Conservation (phyloP, 2,888 invertebrate genomes). For the Beris chalybata region DNA sequence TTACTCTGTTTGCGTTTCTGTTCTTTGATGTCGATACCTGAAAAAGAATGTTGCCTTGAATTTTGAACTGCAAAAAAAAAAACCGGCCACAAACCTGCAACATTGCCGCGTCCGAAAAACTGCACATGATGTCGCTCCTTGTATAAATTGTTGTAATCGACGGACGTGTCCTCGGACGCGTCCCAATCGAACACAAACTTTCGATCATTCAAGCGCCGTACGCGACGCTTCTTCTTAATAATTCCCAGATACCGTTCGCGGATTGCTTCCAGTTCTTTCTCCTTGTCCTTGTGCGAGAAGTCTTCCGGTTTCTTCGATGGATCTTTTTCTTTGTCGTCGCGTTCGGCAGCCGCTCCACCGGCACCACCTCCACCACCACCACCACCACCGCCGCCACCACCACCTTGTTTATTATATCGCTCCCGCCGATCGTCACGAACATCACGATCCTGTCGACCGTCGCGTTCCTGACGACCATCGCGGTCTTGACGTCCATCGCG, state of each 20-base stretch:
- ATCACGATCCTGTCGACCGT: slow-evolving; percentile 55
- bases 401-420: slow-evolving; percentile 43
- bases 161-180: slow-evolving; percentile 96
- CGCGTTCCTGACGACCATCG: slow-evolving; percentile 55
- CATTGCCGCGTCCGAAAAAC: slow-evolving; percentile 96
- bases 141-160: slow-evolving; percentile 95
- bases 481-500: slow-evolving; percentile 58
- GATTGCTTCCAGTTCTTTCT: slow-evolving; percentile 92
- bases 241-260: slow-evolving; percentile 94
- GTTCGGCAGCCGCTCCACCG: slow-evolving; percentile 42
- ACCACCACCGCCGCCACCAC: slow-evolving; percentile 43
- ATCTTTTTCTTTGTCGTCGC: slow-evolving; percentile 63
- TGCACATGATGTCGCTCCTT: slow-evolving; percentile 97
- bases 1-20: slow-evolving; percentile 94
- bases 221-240: slow-evolving; percentile 88
- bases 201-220: slow-evolving; percentile 91
- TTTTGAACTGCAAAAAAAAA: neutral
- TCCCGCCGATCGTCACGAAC: slow-evolving; percentile 54
- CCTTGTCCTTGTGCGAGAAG: slow-evolving; percentile 74
- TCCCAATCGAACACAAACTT: slow-evolving; percentile 99
- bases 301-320: slow-evolving; percentile 49
- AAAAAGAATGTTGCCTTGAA: neutral
- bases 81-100: slow-evolving; percentile 63
- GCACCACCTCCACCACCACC: slow-evolving; percentile 43
- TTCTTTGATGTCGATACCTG: slow-evolving; percentile 94